Percentiles rank a stretch among this genome's conserved stretches.
phyloP scores from a whole-genome alignment of 2,888 invertebrate genomes.

The Drosophila mimetica region DNA sequence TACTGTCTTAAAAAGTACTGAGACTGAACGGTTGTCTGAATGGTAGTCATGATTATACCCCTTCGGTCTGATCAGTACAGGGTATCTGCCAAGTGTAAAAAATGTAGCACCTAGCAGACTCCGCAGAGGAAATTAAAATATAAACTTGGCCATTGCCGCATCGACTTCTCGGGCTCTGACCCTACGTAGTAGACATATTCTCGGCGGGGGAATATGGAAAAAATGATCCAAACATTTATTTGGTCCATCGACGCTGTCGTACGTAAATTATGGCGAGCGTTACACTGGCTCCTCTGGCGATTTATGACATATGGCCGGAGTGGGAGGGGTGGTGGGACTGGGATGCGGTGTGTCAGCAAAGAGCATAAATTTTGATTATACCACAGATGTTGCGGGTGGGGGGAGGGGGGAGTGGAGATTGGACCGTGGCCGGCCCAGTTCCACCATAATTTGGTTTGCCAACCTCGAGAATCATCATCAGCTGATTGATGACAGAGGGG shows the following conservation, averaged over 20 bases:
- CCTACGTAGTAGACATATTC: background rate
- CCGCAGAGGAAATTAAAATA: constrained; percentile 68
- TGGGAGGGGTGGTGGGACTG: constrained; percentile 32
- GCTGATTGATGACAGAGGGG: constrained; percentile 69
- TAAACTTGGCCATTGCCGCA: constrained; percentile 50
- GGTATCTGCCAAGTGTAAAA: background rate
- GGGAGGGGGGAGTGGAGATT: background rate
- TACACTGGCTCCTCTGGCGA: constrained; percentile 45
- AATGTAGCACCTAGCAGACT: constrained; percentile 40
- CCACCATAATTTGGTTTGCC: constrained; percentile 58
- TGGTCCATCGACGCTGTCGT: constrained; percentile 62
- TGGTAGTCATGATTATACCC: background rate
- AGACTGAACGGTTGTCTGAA: no score
- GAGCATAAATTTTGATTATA: constrained; percentile 75
- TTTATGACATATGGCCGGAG: constrained; percentile 68
- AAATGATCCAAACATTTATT: constrained; percentile 73
- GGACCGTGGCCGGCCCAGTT: constrained; percentile 9
- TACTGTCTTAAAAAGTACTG: no score
- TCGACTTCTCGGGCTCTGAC: constrained; percentile 28
- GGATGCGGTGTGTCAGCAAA: constrained; percentile 41
- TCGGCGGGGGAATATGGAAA: constrained; percentile 17
- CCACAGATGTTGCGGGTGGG: constrained; percentile 29
- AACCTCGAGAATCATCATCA: constrained; percentile 62
- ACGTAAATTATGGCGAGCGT: constrained; percentile 62
- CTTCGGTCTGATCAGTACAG: background rate